phyloP scores from a whole-genome alignment of 2,113 vertebrate species.

The Ariopsis seemanni region DNA sequence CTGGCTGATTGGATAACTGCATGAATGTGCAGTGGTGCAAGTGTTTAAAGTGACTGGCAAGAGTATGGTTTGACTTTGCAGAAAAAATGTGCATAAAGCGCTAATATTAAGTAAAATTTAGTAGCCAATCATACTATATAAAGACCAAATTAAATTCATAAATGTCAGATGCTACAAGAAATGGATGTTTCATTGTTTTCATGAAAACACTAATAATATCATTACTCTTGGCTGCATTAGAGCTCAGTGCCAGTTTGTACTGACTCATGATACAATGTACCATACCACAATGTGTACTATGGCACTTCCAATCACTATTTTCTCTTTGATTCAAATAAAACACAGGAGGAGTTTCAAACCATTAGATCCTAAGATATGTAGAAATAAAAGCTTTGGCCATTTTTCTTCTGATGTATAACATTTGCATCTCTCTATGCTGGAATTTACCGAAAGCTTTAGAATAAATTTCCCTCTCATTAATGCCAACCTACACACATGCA shows the following conservation, averaged over 20 bases:
- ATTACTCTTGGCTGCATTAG: background rate
- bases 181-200: background rate
- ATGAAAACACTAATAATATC: background rate
- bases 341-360: background rate
- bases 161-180: background rate
- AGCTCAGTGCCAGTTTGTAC: background rate
- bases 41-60: background rate
- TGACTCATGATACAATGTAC: slow-evolving; percentile 1
- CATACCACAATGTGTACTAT: background rate
- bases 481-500: slow-evolving; percentile 3
- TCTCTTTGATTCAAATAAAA: slow-evolving; percentile 4
- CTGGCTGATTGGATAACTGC: background rate
- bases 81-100: background rate
- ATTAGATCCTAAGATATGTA: slow-evolving; percentile 3
- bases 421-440: slow-evolving; percentile 1
- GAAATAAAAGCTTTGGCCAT: background rate
- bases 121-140: background rate
- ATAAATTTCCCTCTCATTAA: slow-evolving; percentile 6
- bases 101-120: background rate
- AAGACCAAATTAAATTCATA: background rate
- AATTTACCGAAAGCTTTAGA: slow-evolving; percentile 2
- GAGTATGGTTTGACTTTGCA: background rate
- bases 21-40: background rate
- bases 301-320: background rate
- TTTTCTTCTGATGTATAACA: background rate